Base-by-base conservation (phyloP, 2,888 invertebrate genomes). In the Conops quadrifasciatus region DNA sequence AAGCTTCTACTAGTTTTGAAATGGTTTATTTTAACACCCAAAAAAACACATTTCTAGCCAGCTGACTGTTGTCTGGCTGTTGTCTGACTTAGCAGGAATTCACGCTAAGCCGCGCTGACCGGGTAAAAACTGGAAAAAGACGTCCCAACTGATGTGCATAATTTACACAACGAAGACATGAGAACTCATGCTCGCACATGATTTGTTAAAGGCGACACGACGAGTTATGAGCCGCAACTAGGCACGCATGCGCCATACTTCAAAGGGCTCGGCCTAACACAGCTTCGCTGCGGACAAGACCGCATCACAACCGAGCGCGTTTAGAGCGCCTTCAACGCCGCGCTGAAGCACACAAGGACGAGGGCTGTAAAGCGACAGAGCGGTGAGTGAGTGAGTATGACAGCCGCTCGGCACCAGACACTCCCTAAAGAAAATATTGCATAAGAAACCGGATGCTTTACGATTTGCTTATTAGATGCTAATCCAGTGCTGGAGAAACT, bases 201-300 rank as follows among this genome's bases (percentile, higher is more conserved):
- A 67, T 67, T 67, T 67, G 67, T 67, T 67, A 67, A 67, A 67
- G 43, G 67, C 59, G 59, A 67, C 67, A 67, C 59, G 47, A 59
- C 59, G 60, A 67, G 59, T 67, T 67, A 67, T 67, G 67, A 59
- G 59, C 30, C 67, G 24, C 59, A 49, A 59, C 45, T 49, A 5
- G 30, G 67, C 67, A 67, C 67, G 67, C 67, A 67, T 67, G 67
- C 67, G 67, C 67, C 59, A 59, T 59, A 67, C 68, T 51, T 62
- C 62, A 68, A 60, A 68, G 68, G 13, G 26, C 47, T 15, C 2
- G 36, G 9, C 36, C 9, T 36, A 36, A 36, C 36, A 7, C 36
- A 36, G 36, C 36, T 36, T 36, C 36, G 36, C 5, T 36, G 9
- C 36, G 36, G 36, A 7, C 36, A 9, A 36, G 49, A 26, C 63